Base-by-base conservation (phyloP, 2,888 invertebrate genomes). In the Phengaris arion region DNA sequence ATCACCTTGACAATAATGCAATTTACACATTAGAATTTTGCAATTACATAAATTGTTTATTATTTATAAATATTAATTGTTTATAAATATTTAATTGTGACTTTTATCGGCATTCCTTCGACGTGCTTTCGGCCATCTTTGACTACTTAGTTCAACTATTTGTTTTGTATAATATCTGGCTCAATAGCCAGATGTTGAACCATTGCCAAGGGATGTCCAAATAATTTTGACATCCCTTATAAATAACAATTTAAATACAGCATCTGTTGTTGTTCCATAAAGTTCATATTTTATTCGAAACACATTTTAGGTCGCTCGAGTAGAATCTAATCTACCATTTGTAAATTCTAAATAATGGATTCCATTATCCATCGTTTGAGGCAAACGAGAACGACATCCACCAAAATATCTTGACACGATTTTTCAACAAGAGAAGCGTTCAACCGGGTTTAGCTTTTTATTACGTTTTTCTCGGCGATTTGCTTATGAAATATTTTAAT, bases 361-460 rank as follows among this genome's bases (percentile, higher is more conserved):
- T 64, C 55, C 68, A 68, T 22, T 59, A 74, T 45, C 54, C 68
- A 74, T 57, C 52, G 46, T 75, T 7, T 10, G 68, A 74, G 69
- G 64, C 68, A 80, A 85, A 85, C 83, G 83, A 80, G 80, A 83
- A 74, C 83, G 78, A 78, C 79, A 79, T 80, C 70, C 80, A 79
- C 78, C 79, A 64, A 80, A 83, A 85, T 84, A 83, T 83, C 79
- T 79, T 82, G 85, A 85, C 85, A 83, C 82, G 80, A 88, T 45
- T 72, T 5, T 52, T 54, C 54, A 10, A 52, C 52, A 72, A 72
- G 72, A 52, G 54, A 70, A 22, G 8, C 15, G 72, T 72, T 52
- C 15, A 54, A 72, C 72, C 72, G 54, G 72, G 72, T 72, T 22
- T 54, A 54, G n/a, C 35, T 72, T 72, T 54, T 52, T 70, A 70